Evolutionary conservation across 2,888 invertebrate species (phyloP), one percentile per base, ranked within the genome.

Genomic region (Yponomeuta sedellus): DNA sequence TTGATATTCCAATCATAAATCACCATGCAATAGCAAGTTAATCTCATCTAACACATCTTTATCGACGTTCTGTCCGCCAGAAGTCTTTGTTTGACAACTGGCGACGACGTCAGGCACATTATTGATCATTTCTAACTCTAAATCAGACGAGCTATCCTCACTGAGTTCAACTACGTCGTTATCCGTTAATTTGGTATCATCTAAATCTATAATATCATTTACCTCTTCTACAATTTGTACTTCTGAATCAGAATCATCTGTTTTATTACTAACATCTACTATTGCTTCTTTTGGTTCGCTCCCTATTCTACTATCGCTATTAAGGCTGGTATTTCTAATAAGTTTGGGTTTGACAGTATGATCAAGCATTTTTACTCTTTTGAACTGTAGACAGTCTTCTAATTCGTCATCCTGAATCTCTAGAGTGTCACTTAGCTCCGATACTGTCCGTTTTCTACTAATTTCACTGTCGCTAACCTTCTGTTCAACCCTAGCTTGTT

Each of bases 101-200:
- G 88, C 90, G 0, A 89, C 89, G 0, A 89, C 85, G 66, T 91
- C 90, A 0, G 89, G 89, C n/a, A 89, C 85, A 67, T 83, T 88
- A 65, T 82, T 86, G 22, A 74, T 77, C 66, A 87, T 75, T 67
- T 81, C 82, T 70, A 85, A 68, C 56, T 85, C 83, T 2, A 81
- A 67, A 66, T 83, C 85, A 0, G 81, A 72, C 70, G 71, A 73
- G 11, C 85, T 85, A 16, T 88, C 87, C 22, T 86, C 88, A 67
- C 89, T 88, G 1, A 88, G 72, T 68, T 91, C 88, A 0, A 89
- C 88, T 4, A 89, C 75, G 67, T 86, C 82, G 4, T 19, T 61
- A 19, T 74, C 80, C 64, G 82, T 69, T 65, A 77, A 81, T 22
- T 77, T 73, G 0, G 77, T 70, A 12, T 58, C 59, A n/a, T 86